Conservation (phyloP, 2,113 vertebrate genomes). For the Xyrauchen texanus region DNA sequence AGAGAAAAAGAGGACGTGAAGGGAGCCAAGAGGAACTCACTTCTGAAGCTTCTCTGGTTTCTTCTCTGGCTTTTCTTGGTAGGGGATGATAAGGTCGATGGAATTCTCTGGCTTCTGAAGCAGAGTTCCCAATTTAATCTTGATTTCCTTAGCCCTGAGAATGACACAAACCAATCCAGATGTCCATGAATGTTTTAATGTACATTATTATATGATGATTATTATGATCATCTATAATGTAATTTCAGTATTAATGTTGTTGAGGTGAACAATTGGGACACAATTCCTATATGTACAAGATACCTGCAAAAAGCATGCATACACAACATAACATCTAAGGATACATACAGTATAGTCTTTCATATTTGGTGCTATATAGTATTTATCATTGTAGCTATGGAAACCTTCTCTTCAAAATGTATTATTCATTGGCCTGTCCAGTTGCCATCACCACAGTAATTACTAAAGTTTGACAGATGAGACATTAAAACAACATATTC, state of each 20-base stretch:
- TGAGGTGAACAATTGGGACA: too few relatives aligned
- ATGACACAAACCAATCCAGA: conserved; percentile 24
- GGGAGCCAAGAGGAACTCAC: conserved; percentile 74
- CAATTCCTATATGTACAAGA: background rate
- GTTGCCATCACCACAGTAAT: background rate
- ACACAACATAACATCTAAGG: too few relatives aligned
- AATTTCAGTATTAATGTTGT: too few relatives aligned
- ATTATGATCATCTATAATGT: too few relatives aligned
- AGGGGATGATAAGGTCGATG: conserved; percentile 88
- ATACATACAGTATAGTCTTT: too few relatives aligned
- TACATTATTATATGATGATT: too few relatives aligned
- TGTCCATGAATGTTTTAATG: background rate
- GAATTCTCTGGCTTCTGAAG: conserved; percentile 92
- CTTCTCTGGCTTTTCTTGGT: conserved; percentile 87
- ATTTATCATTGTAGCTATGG: background rate
- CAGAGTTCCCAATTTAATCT: conserved; percentile 89
- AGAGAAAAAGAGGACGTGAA: background rate
- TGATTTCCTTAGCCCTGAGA: conserved; percentile 94
- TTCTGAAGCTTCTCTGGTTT: conserved; percentile 87
- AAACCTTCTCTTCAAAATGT: background rate
- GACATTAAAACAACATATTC: background rate
- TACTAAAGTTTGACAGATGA: background rate
- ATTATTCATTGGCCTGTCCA: background rate
- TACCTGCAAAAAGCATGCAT: too few relatives aligned
- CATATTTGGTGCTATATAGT: too few relatives aligned